Base-by-base conservation (phyloP, 2,888 invertebrate species). In the Petrolisthes cinctipes region DNA sequence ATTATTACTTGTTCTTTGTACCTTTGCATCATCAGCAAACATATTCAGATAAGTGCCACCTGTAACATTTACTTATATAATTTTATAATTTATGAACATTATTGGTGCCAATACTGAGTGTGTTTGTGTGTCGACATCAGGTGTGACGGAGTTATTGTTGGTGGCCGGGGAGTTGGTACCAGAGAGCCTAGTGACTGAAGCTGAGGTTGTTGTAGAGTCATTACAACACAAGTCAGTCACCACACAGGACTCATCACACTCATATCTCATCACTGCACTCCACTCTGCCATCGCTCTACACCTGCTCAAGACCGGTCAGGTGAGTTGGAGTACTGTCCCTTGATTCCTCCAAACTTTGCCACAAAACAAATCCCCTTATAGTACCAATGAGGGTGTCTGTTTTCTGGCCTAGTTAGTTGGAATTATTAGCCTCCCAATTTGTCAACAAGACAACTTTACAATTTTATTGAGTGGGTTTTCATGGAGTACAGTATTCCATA, bases 101-200 rank as follows among this genome's bases (percentile, higher is more conserved):
- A 37, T 37, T 37, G 37, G 37, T 37, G 37, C 37, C 37, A 37
- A 37, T 37, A 37, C 37, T 37, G 37, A 37, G 37, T 37, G 37
- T 37, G 37, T 37, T n/a, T n/a, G 37, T 37, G 37, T 37, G 37
- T 37, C 2, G 37, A 37, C 53, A 84, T 4, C 75, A 89, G 89
- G 89, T 76, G 73, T 89, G 51, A 82, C 78, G 23, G 89, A 89
- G 81, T 82, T 89, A 14, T 51, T 89, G 17, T 57, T 86, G 37
- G 81, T 85, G 23, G 79, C 84, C 17, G 89, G 89, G n/a, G 90
- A 90, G 66, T 82, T 89, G n/a, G 75, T 87, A 56, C 66, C 85
- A 3, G n/a, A 54, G 23, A 71, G 76, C 14, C 61, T 90, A 5
- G 89, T 86, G 54, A 78, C 61, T 9, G 73, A 86, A 66, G 78